These are phyloP conservation scores for Buceros bicornis DNA, from an alignment of 2,797 vertebrate species.

Conservation along the genomic window DNA sequence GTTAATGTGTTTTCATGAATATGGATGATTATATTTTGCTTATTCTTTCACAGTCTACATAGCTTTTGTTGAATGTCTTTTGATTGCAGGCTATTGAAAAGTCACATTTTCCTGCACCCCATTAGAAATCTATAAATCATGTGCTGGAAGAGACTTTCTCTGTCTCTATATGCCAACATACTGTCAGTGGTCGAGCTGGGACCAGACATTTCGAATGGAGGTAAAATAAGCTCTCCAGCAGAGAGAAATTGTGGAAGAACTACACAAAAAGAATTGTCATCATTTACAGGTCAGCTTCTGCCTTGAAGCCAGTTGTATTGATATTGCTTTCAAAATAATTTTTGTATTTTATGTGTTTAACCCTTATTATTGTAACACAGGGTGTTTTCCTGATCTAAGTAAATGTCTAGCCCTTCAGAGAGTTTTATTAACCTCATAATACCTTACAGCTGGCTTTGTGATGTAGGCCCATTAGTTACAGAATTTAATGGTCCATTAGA, in stretches of 20 bases:
- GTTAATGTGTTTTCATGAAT: slow-evolving; percentile 56
- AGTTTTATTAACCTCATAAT: slow-evolving; percentile 2
- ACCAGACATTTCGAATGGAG: neutral
- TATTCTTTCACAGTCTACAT: slow-evolving; percentile 15
- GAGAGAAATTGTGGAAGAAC: neutral
- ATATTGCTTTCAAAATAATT: neutral
- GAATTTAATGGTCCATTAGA: neutral
- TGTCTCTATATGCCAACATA: neutral
- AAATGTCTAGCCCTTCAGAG: neutral
- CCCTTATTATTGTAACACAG: neutral
- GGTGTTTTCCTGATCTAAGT: neutral
- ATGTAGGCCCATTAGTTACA: neutral
- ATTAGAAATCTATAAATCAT: slow-evolving; percentile 22
- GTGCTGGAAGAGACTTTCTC: neutral
- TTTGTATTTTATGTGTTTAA: neutral
- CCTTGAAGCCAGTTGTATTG: neutral
- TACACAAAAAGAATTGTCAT: neutral
- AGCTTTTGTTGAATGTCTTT: slow-evolving; percentile 25
- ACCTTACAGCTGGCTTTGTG: slow-evolving; percentile 13
- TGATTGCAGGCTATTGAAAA: slow-evolving; percentile 38
- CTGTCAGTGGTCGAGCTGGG: neutral
- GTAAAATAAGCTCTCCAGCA: neutral
- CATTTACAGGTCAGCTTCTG: neutral
- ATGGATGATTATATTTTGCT: slow-evolving; percentile 42
- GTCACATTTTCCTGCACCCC: neutral